Conservation (phyloP, 1,140 invertebrate genomes). For the Leptinotarsa texana region DNA sequence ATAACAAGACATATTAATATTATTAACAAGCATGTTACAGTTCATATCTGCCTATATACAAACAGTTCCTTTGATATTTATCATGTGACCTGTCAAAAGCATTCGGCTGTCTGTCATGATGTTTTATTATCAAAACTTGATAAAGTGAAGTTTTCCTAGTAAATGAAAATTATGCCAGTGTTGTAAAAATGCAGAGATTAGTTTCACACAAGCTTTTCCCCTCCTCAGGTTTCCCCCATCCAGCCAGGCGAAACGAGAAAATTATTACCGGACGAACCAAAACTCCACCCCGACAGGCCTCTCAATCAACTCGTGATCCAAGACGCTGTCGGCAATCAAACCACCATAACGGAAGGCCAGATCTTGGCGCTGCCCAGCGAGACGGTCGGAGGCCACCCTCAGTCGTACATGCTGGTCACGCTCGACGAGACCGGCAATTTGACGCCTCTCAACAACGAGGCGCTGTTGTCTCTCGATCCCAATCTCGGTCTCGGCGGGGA, state of each 20-base stretch:
- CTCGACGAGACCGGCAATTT: conserved; percentile 71
- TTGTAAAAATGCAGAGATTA: too few relatives aligned
- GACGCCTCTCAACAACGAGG: conserved; percentile 71
- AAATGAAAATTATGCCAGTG: too few relatives aligned
- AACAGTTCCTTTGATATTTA: too few relatives aligned
- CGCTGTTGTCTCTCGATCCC: conserved; percentile 57
- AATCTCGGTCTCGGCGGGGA: conserved; percentile 50
- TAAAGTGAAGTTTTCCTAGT: too few relatives aligned
- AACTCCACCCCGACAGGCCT: conserved; percentile 47
- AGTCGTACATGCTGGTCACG: conserved; percentile 66
- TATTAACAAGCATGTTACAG: too few relatives aligned
- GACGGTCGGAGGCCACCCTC: conserved; percentile 65
- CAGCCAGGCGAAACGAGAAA: conserved; percentile 23
- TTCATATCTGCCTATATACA: too few relatives aligned
- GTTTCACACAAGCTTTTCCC: not conserved
- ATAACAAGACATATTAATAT: too few relatives aligned
- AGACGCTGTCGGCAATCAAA: conserved; percentile 52
- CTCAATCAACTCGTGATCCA: conserved; percentile 53
- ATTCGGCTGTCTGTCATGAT: too few relatives aligned
- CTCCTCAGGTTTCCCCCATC: not conserved
- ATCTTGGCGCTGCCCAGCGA: conserved; percentile 70
- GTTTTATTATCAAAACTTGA: too few relatives aligned
- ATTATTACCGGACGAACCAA: not conserved
- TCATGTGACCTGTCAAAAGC: too few relatives aligned
- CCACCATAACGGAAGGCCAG: conserved; percentile 62